Conservation (phyloP, 1,140 invertebrate genomes). For the Bombus terrestris region DNA sequence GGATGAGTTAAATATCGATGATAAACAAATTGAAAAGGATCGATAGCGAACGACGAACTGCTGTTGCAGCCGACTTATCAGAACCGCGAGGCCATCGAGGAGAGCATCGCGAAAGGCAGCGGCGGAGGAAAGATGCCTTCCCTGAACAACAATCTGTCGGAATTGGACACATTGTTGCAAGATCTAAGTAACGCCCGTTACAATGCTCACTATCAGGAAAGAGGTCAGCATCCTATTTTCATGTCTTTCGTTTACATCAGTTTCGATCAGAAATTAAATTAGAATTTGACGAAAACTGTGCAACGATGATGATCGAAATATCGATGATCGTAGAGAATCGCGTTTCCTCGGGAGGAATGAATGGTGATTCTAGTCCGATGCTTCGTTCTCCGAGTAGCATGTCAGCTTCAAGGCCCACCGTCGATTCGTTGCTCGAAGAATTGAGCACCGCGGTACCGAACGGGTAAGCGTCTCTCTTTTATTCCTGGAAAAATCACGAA, state of each 20-base stretch:
- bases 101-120: conserved; percentile 81
- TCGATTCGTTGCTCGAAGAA: conserved; percentile 94
- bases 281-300: too few species aligned
- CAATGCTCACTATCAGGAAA: conserved; percentile 78
- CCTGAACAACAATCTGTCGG: conserved; percentile 92
- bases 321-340: conserved; percentile 68
- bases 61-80: conserved; percentile 86
- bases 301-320: not conserved
- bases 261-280: not conserved
- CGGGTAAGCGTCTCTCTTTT: conserved; percentile 84
- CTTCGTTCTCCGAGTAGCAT: conserved; percentile 78
- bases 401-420: conserved; percentile 86
- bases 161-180: conserved; percentile 95
- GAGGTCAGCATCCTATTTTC: conserved; percentile 67
- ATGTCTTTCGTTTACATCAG: not conserved
- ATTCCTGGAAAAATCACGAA: not conserved
- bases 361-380: conserved; percentile 74
- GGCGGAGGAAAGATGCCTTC: conserved; percentile 81
- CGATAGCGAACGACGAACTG: not conserved
- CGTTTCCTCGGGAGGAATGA: conserved; percentile 61
- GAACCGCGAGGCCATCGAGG: conserved; percentile 85
- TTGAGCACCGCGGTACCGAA: conserved; percentile 90
- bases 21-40: not conserved
- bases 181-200: conserved; percentile 95
- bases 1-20: not conserved